Conservation (phyloP, 1,140 invertebrate species). For the Papilio machaon region DNA sequence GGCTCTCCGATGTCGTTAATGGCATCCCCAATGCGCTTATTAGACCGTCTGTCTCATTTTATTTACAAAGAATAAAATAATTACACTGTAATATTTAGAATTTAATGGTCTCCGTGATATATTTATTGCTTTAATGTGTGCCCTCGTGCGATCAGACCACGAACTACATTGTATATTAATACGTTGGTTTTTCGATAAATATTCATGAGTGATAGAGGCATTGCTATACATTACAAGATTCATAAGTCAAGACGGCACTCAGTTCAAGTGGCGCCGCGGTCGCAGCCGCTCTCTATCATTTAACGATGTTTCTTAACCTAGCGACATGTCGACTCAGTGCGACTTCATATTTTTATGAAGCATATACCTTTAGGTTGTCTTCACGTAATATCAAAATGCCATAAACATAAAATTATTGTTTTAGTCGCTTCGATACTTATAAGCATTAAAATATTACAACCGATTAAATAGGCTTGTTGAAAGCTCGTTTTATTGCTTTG, state of each 20-base stretch:
- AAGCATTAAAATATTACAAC: constrained; percentile 5
- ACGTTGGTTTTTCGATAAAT: constrained; percentile 73
- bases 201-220: constrained; percentile 79
- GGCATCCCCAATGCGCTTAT: constrained; percentile 71
- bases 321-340: constrained; percentile 69
- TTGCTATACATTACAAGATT: constrained; percentile 75
- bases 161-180: constrained; percentile 65
- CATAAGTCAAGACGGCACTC: constrained; percentile 75
- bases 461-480: constrained; percentile 4
- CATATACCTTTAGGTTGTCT: constrained; percentile 66
- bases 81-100: constrained; percentile 67
- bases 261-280: constrained; percentile 58
- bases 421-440: constrained; percentile 35
- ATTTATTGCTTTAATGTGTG: constrained; percentile 73
- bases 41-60: constrained; percentile 65
- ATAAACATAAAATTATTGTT: constrained; percentile 63
- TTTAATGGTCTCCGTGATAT: constrained; percentile 69
- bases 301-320: constrained; percentile 60
- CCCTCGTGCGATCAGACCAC: constrained; percentile 49
- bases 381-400: constrained; percentile 66
- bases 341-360: constrained; percentile 76
- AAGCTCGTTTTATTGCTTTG: constrained; percentile 16
- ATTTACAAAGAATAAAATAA: constrained; percentile 74
- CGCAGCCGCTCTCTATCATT: constrained; percentile 54
- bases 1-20: constrained; percentile 55